Conservation (phyloP, 2,797 vertebrate species). For the Scolopax bukidnonensis region DNA sequence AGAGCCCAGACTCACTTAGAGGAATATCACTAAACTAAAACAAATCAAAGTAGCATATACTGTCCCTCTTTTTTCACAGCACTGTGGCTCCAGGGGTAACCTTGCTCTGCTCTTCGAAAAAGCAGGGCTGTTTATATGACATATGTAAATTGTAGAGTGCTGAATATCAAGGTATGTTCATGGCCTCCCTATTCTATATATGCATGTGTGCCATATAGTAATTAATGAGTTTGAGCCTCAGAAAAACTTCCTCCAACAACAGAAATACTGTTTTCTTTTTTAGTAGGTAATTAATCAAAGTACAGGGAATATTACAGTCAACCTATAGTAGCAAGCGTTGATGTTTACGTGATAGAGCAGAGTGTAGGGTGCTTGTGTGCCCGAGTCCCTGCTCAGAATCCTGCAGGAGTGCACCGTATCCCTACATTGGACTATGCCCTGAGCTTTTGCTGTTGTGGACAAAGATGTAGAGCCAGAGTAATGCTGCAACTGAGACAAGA, state of each 20-base stretch:
- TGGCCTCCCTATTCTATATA: background rate
- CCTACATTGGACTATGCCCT: background rate
- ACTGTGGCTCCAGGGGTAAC: background rate
- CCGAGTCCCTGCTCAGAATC: rapidly evolving
- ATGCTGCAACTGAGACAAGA: background rate
- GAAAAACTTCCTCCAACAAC: background rate
- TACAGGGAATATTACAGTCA: background rate
- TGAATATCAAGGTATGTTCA: background rate
- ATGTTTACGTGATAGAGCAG: background rate
- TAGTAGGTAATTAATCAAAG: background rate
- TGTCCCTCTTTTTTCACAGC: background rate
- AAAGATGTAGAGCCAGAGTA: background rate
- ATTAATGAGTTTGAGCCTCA: background rate
- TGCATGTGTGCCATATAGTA: background rate
- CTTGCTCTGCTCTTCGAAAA: background rate
- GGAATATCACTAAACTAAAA: background rate
- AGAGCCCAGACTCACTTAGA: background rate
- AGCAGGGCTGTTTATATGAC: background rate
- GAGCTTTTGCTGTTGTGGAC: background rate
- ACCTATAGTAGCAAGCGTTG: background rate
- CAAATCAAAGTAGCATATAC: background rate
- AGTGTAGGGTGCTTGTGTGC: background rate
- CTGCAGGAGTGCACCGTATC: rapidly evolving
- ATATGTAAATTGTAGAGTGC: background rate
- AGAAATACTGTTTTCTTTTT: background rate